A percentile compares a stretch with the other conserved stretches of the same genome.
Evolutionary conservation across 2,888 invertebrate species (phyloP).

Genomic region (Thymelicus sylvestris): DNA sequence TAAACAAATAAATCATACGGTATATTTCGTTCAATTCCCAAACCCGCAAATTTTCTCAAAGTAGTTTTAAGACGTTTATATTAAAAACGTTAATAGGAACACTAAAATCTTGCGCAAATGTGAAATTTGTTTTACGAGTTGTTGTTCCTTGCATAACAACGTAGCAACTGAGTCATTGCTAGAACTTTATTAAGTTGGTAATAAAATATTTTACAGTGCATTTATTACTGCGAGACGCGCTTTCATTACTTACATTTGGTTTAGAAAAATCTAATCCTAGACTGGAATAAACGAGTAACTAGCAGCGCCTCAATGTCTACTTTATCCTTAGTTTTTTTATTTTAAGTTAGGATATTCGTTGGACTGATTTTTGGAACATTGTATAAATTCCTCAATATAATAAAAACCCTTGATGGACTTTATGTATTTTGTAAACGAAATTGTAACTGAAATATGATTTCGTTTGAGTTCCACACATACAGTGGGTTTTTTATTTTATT

Average conservation of each 20-base stretch:
- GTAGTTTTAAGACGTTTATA: conserved; percentile 23
- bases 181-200: conserved; percentile 13
- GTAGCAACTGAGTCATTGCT: conserved; percentile 15
- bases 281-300: neutral
- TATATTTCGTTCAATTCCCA: neutral
- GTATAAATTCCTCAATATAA: too few relatives aligned
- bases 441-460: too few relatives aligned
- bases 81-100: conserved; percentile 20
- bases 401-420: too few relatives aligned
- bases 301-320: too few relatives aligned
- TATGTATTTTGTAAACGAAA: too few relatives aligned
- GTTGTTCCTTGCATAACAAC: conserved; percentile 31
- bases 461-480: too few relatives aligned
- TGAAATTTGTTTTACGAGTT: conserved; percentile 32
- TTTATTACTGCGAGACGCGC: conserved; percentile 10
- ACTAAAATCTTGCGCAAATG: conserved; percentile 33
- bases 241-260: neutral
- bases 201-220: conserved; percentile 28
- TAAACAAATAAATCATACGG: too few relatives aligned
- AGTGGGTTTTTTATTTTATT: too few relatives aligned
- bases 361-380: too few relatives aligned
- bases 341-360: too few relatives aligned
- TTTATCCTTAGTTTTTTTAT: too few relatives aligned
- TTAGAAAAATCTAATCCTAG: neutral
- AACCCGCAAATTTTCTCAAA: neutral